Evolutionary conservation across 2,888 invertebrate species (phyloP).

Genomic region (Panorpa germanica): DNA sequence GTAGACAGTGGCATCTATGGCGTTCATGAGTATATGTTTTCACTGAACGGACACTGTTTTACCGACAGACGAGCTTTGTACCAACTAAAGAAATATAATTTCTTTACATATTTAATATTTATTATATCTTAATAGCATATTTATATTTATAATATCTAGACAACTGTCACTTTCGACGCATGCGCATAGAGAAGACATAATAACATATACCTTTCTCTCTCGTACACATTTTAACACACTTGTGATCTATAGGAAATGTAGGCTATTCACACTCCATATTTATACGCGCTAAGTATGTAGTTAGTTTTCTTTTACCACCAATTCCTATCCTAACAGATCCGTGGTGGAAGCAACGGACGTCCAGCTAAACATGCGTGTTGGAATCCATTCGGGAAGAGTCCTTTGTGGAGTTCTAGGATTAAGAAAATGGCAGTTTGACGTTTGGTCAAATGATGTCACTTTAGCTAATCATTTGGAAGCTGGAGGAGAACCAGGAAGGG

Average conservation of each 20-base stretch:
- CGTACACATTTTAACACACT: too few species aligned
- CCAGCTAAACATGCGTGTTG: conserved; percentile 83
- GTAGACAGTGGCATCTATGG: too few species aligned
- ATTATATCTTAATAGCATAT: too few species aligned
- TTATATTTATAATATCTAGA: too few species aligned
- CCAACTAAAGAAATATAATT: too few species aligned
- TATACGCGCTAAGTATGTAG: conserved; percentile 18
- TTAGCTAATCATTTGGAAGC: conserved; percentile 81
- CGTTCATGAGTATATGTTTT: too few species aligned
- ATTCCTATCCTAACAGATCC: conserved; percentile 31
- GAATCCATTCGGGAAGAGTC: conserved; percentile 80
- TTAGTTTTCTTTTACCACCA: conserved; percentile 22
- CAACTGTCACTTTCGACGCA: conserved; percentile 7
- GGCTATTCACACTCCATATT: too few species aligned
- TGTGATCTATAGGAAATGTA: too few species aligned
- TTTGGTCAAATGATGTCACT: conserved; percentile 87
- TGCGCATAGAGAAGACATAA: conserved; percentile 13
- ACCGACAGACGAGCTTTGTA: too few species aligned
- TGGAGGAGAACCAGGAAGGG: conserved; percentile 75
- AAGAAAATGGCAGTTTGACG: conserved; percentile 87
- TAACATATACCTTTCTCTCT: too few species aligned
- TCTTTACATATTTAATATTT: too few species aligned
- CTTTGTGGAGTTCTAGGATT: conserved; percentile 78
- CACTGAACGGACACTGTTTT: too few species aligned
- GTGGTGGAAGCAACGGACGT: conserved; percentile 85